Conservation (phyloP, 2,888 invertebrate genomes). For the Tridacna gigas region DNA sequence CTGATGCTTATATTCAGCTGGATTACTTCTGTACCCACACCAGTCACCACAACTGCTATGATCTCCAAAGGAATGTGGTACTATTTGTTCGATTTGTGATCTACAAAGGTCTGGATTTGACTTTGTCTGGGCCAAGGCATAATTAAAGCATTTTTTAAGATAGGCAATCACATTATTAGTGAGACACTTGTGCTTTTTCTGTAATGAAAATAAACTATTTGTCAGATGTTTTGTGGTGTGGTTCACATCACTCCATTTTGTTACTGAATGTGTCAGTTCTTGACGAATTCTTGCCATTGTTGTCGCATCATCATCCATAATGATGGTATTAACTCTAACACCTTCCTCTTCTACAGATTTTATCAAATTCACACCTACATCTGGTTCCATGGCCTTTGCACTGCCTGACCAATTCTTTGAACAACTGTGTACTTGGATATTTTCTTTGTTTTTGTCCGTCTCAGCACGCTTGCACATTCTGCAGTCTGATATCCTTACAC, state of each 20-base stretch:
- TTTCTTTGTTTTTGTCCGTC: conserved; percentile 16
- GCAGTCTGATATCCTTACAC: conserved; percentile 34
- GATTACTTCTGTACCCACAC: conserved; percentile 36
- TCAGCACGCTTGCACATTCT: conserved; percentile 30
- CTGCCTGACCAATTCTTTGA: conserved; percentile 42
- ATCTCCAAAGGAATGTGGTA: conserved; percentile 47
- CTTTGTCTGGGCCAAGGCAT: conserved; percentile 51
- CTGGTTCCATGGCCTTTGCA: conserved; percentile 58
- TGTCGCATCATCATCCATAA: conserved; percentile 62
- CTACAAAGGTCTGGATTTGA: conserved; percentile 20
- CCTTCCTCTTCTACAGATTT: conserved; percentile 46
- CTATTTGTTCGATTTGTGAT: conserved; percentile 26
- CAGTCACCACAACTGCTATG: conserved; percentile 39
- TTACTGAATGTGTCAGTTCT: conserved; percentile 28
- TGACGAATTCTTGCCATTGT: conserved; percentile 44
- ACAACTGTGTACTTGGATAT: conserved; percentile 33
- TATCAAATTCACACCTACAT: conserved; percentile 41
- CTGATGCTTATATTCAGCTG: conserved; percentile 27
- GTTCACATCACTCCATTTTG: conserved; percentile 56
- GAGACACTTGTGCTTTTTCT: conserved; percentile 53
- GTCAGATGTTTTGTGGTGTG: conserved; percentile 55
- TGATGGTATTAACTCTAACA: conserved; percentile 31
- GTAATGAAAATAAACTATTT: conserved; percentile 41
- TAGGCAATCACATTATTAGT: conserved; percentile 39
- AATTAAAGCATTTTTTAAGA: conserved; percentile 53